These are phyloP conservation scores for Camponotus fellah DNA, from an alignment of 2,888 invertebrate genomes.

Conservation along the genomic window DNA sequence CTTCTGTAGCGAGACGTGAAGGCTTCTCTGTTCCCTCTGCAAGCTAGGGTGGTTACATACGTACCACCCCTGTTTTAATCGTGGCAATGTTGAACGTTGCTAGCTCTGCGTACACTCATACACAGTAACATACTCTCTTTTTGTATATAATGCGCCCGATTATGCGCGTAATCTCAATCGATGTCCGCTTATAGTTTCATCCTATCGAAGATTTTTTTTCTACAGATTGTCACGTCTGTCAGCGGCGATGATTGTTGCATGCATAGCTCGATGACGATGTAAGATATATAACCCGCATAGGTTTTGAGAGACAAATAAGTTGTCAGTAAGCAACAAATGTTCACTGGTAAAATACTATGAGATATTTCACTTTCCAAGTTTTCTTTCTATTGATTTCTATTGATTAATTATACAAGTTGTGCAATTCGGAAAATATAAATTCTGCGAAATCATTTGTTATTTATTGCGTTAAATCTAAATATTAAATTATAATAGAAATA, in stretches of 20 bases:
- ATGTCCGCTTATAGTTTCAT: slow-evolving; percentile 69
- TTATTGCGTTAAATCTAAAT: neutral
- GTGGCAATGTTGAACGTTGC: slow-evolving; percentile 65
- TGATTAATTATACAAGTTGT: neutral
- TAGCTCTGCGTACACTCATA: slow-evolving; percentile 3
- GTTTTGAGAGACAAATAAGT: slow-evolving; percentile 36
- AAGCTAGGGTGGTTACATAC: slow-evolving; percentile 60
- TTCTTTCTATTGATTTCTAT: neutral
- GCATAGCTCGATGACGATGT: slow-evolving; percentile 53
- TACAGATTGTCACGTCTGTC: slow-evolving; percentile 62
- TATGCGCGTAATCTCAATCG: slow-evolving; percentile 75
- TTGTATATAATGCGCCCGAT: slow-evolving; percentile 58
- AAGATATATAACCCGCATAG: slow-evolving; percentile 69
- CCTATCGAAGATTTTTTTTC: slow-evolving; percentile 48
- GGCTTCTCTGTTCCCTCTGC: slow-evolving; percentile 77
- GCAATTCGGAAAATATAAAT: neutral
- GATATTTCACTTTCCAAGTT: neutral
- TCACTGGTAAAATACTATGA: neutral
- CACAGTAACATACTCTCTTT: slow-evolving; percentile 26
- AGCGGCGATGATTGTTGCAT: slow-evolving; percentile 60
- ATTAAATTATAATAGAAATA: neutral
- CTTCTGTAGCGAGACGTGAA: slow-evolving; percentile 79
- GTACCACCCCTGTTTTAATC: slow-evolving; percentile 72
- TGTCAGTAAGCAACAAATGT: slow-evolving; percentile 22
- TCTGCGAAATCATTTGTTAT: neutral